Evolutionary conservation across 2,888 invertebrate genomes (phyloP).

Genomic region (Caenorhabditis panamensis): DNA sequence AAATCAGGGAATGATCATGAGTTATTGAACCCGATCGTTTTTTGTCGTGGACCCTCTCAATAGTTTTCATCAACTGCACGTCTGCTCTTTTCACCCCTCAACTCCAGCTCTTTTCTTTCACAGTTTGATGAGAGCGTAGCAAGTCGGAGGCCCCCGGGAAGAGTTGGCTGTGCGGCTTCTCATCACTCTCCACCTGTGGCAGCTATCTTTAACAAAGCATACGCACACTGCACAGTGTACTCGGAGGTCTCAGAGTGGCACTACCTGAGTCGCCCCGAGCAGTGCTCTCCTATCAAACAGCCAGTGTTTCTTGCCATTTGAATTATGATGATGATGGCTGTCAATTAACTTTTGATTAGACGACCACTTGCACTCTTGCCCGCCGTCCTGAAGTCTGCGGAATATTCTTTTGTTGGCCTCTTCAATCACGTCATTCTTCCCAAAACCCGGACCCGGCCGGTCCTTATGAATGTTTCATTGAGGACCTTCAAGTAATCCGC

Average conservation of each 20-base stretch:
- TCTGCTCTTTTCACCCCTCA: slow-evolving; percentile 36
- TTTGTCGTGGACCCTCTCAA: background rate
- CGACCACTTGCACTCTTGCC: slow-evolving; percentile 21
- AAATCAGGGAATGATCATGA: background rate
- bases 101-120: slow-evolving; percentile 49
- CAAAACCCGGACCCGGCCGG: background rate
- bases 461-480: slow-evolving; percentile 50
- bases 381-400: background rate
- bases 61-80: slow-evolving; percentile 39
- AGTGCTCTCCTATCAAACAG: slow-evolving; percentile 15
- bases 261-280: slow-evolving; percentile 37
- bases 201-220: slow-evolving; percentile 59
- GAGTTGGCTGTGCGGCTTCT: slow-evolving; percentile 43
- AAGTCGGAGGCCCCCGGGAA: slow-evolving; percentile 35
- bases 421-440: slow-evolving; percentile 14
- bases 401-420: background rate
- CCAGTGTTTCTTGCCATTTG: slow-evolving; percentile 24
- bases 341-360: slow-evolving; percentile 35
- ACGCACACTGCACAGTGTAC: slow-evolving; percentile 58
- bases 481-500: slow-evolving; percentile 46
- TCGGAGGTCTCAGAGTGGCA: slow-evolving; percentile 46
- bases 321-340: slow-evolving; percentile 37
- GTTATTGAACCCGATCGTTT: slow-evolving; percentile 6
- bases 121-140: slow-evolving; percentile 43
- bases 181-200: slow-evolving; percentile 51